Conservation (phyloP, 2,888 invertebrate species). For the Xylota sylvarum region DNA sequence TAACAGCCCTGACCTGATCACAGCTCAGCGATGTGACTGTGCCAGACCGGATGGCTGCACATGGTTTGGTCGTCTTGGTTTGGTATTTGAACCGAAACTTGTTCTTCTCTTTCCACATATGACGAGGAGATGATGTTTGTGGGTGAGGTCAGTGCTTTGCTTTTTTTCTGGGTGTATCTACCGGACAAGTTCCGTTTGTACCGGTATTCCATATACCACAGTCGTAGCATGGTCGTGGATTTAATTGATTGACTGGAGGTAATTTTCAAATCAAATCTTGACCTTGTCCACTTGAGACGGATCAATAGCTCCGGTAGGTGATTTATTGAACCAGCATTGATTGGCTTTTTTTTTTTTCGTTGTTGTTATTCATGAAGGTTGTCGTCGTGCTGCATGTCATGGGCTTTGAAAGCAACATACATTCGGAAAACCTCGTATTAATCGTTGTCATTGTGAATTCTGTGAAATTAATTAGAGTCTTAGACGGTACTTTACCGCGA, state of each 20-base stretch:
- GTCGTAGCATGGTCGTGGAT: neutral
- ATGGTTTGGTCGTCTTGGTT: constrained; percentile 53
- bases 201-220: neutral
- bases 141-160: constrained; percentile 73
- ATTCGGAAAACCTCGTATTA: constrained; percentile 34
- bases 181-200: constrained; percentile 49
- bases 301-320: constrained; percentile 66
- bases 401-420: constrained; percentile 12
- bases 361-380: constrained; percentile 36
- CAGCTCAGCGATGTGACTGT: constrained; percentile 47
- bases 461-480: constrained; percentile 61
- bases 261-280: constrained; percentile 33
- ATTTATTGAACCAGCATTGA: constrained; percentile 64
- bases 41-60: constrained; percentile 70
- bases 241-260: constrained; percentile 16
- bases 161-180: constrained; percentile 14
- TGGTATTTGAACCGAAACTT: constrained; percentile 58
- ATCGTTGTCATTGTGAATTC: constrained; percentile 42
- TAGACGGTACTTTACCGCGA: constrained; percentile 33
- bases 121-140: constrained; percentile 48
- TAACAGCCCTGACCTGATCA: constrained; percentile 73
- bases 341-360: constrained; percentile 48
- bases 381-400: constrained; percentile 48
- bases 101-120: constrained; percentile 44
- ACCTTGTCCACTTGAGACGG: constrained; percentile 57